Evolutionary conservation across 1,140 invertebrate species (phyloP), one percentile per base, ranked within the genome.

Genomic region (Anastatus disparis): DNA sequence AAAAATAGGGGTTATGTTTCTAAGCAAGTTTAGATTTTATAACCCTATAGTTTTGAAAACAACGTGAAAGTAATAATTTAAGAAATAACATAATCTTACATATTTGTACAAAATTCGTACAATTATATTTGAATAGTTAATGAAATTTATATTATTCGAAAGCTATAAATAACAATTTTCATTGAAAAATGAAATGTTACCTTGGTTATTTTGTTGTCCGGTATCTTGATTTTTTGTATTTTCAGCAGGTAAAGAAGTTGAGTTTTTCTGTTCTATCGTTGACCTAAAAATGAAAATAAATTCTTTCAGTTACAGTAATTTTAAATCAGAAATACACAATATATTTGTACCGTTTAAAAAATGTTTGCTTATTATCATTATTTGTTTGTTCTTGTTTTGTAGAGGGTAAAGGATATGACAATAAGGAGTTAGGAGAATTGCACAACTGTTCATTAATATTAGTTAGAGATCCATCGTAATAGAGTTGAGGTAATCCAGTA

Each of bases 151-250:
- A 1, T 15, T 38, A 35, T 8, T 40, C 6, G 24, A 40, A 40
- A 8, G 15, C 12, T 8, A 17, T 40, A 58, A 38, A n/a, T 40
- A 42, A 26, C 4, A 27, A 42, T 58, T 58, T 24, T 46, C 13
- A 62, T 46, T 12, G 13, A 27, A 13, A 35, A 50, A 62, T 35
- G 31, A 35, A 35, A 35, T 35, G 27, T 75, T 82, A 88, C 87
- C 87, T 87, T 87, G 87, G 83, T 87, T 88, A 78, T 88, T 88
- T 78, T 87, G 85, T 69, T 89, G 87, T 20, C 86, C 86, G 29
- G 86, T 82, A 67, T 90, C 89, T 79, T 90, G 89, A 78, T 86
- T 87, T 81, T 90, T 90, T 73, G 89, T 85, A 72, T 85, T 87
- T 74, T 90, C 89, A 72, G 84, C 74, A 69, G 84, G 76, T 78